Percentiles rank a stretch among this genome's conserved stretches.
Conservation (phyloP, 2,888 invertebrate species). For the Cephus spinipes region DNA sequence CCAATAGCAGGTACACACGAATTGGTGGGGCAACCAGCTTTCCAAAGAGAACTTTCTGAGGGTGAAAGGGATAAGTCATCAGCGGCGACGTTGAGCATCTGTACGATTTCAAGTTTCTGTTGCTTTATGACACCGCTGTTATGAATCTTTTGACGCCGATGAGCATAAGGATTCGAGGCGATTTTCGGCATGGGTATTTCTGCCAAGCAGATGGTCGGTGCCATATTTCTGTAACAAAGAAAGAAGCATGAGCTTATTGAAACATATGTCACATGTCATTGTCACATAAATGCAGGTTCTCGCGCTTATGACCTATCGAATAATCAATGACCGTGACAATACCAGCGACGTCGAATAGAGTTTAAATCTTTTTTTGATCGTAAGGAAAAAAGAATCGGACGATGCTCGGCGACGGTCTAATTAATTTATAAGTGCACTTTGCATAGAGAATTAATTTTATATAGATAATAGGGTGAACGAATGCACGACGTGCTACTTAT, state of each 20-base stretch:
- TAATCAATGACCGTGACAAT: neutral
- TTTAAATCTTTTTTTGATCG: neutral
- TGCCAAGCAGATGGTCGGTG: conserved; percentile 51
- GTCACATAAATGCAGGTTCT: neutral
- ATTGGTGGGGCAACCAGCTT: conserved; percentile 23
- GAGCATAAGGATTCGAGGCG: conserved; percentile 35
- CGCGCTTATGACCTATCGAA: neutral
- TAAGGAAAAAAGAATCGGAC: neutral
- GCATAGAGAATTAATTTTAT: neutral
- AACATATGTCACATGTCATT: neutral
- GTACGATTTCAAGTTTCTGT: conserved; percentile 36
- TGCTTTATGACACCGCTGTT: conserved; percentile 34
- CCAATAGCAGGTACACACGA: conserved; percentile 20
- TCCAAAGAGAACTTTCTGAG: conserved; percentile 32
- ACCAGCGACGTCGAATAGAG: neutral
- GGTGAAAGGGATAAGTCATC: conserved; percentile 21
- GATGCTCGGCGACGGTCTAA: neutral
- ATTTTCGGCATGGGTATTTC: conserved; percentile 43
- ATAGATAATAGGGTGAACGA: neutral
- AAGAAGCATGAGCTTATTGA: neutral
- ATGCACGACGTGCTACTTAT: neutral
- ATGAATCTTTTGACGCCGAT: conserved; percentile 34
- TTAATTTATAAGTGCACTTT: neutral
- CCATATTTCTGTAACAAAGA: conserved; percentile 37
- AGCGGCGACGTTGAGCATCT: conserved; percentile 13